Evolutionary conservation across 2,888 invertebrate genomes (phyloP).

Genomic region (Harpalus rubripes): DNA sequence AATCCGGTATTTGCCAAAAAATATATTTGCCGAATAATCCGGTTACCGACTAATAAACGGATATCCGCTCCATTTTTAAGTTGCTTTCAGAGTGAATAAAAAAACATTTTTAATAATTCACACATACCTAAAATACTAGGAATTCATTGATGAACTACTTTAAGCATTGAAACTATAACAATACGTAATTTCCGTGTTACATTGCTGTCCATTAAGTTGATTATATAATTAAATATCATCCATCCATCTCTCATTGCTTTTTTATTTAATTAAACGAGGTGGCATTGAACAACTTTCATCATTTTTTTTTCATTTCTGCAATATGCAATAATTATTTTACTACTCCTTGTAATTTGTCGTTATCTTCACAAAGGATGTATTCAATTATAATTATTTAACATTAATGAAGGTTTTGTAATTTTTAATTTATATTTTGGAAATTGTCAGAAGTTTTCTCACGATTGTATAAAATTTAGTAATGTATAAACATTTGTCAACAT

Average conservation of each 20-base stretch:
- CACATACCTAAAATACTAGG: no score
- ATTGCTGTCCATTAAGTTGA: conserved; percentile 37
- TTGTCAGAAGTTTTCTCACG: not conserved
- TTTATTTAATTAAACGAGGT: conserved; percentile 27
- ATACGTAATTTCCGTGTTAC: conserved; percentile 29
- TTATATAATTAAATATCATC: conserved; percentile 31
- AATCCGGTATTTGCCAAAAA: no score
- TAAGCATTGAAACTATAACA: not conserved
- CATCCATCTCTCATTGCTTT: conserved; percentile 7
- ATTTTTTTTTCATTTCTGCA: not conserved
- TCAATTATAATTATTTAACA: conserved; percentile 25
- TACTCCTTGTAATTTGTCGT: not conserved
- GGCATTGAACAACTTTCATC: conserved; percentile 21
- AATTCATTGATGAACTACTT: no score
- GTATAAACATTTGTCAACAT: no score
- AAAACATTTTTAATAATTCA: no score
- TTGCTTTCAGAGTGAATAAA: no score
- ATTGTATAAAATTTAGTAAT: no score
- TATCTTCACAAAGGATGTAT: not conserved
- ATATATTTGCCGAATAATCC: no score
- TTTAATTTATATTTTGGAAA: not conserved
- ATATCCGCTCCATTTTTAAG: no score
- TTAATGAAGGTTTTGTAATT: no score
- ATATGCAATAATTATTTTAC: not conserved
- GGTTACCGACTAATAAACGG: no score